A percentile compares a stretch with the other conserved stretches of the same genome.
Evolutionary conservation across 2,113 vertebrate genomes (phyloP).

Genomic region (Rhabdomys dilectus): DNA sequence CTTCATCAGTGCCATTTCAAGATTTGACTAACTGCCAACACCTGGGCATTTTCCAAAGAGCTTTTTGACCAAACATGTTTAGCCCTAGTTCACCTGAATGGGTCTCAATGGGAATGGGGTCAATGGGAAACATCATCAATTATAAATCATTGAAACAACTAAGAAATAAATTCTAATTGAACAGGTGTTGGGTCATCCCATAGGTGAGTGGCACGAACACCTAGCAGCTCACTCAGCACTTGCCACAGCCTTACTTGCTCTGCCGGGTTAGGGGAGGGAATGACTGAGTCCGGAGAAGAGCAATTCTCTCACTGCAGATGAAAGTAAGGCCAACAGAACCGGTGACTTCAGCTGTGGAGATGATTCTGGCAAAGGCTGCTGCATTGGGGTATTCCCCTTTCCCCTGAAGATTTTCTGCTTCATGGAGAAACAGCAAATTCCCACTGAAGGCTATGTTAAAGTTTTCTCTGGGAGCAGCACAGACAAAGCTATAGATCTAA

Average conservation of each 20-base stretch:
- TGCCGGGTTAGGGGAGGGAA: too few relatives aligned
- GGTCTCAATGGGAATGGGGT: background rate
- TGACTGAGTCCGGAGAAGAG: background rate
- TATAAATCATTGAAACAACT: constrained; percentile 3
- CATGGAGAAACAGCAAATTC: background rate
- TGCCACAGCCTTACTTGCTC: background rate
- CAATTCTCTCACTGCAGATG: background rate
- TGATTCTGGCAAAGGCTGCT: background rate
- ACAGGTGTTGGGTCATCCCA: background rate
- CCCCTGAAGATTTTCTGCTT: background rate
- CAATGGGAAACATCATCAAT: background rate
- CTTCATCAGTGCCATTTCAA: background rate
- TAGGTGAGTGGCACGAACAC: background rate
- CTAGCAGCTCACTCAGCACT: background rate
- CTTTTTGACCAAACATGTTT: background rate
- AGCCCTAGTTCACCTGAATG: background rate
- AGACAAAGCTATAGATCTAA: background rate
- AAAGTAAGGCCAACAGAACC: background rate
- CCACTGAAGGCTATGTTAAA: background rate
- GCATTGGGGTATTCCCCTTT: background rate
- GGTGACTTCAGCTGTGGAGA: too few relatives aligned
- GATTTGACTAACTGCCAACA: background rate
- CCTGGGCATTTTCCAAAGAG: background rate
- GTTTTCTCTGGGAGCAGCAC: background rate
- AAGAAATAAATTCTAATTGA: background rate